phyloP scores from a whole-genome alignment of 2,888 invertebrate genomes.

The Lasius platythorax region DNA sequence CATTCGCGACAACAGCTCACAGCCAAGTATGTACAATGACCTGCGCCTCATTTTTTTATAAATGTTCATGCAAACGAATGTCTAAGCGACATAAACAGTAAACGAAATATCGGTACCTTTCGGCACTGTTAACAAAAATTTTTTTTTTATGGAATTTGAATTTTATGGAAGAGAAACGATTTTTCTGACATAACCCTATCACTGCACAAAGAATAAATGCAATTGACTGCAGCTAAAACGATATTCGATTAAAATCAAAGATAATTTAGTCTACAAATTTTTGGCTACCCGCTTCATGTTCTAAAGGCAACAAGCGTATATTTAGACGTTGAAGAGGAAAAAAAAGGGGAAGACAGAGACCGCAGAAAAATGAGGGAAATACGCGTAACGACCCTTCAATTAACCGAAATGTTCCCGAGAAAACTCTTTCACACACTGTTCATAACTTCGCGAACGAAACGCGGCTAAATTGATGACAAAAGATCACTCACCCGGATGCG shows the following conservation, averaged over 20 bases:
- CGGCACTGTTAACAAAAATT: not conserved
- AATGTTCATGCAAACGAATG: not conserved
- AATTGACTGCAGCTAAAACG: not conserved
- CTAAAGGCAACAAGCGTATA: not conserved
- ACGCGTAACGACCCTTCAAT: not conserved
- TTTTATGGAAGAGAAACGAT: not conserved
- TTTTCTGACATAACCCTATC: not conserved
- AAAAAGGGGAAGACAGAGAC: not conserved
- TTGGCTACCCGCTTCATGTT: not conserved
- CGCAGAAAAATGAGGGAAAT: not conserved
- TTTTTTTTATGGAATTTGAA: not conserved
- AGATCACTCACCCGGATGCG: slow-evolving; percentile 84
- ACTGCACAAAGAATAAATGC: not conserved
- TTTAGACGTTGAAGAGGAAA: not conserved
- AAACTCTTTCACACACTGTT: slow-evolving; percentile 16
- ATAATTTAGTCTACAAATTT: not conserved
- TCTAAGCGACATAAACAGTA: not conserved
- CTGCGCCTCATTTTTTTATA: not conserved
- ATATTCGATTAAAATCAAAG: not conserved
- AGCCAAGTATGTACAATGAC: not conserved
- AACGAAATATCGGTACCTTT: not conserved
- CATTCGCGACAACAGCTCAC: not conserved
- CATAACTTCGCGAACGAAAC: slow-evolving; percentile 1
- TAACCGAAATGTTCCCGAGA: not conserved
- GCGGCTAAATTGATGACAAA: not conserved